Conservation (phyloP, 2,113 vertebrate species). For the Regulus satrapa region DNA sequence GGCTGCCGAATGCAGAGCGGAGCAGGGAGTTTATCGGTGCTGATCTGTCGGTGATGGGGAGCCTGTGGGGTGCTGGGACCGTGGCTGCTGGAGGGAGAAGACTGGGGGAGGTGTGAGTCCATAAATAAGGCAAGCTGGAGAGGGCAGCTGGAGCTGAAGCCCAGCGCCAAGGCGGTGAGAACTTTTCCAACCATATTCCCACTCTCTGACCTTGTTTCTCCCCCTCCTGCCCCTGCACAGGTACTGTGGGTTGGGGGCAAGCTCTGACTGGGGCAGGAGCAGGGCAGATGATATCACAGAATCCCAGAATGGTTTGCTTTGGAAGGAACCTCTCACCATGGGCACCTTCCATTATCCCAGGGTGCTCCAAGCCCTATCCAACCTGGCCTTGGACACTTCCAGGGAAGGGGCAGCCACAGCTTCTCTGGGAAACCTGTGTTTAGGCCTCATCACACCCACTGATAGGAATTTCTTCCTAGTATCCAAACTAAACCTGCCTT, state of each 20-base stretch:
- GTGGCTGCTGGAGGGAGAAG: background rate
- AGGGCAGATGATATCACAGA: background rate
- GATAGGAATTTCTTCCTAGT: background rate
- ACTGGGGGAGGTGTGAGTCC: background rate
- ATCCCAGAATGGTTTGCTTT: background rate
- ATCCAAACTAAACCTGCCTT: background rate
- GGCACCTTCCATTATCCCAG: background rate
- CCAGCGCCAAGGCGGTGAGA: background rate
- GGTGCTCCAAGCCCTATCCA: rapidly evolving
- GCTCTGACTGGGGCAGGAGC: background rate
- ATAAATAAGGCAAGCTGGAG: background rate
- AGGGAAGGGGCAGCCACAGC: background rate
- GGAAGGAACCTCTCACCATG: background rate
- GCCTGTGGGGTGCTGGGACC: background rate
- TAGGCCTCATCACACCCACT: background rate
- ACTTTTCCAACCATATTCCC: background rate
- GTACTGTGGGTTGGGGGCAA: background rate
- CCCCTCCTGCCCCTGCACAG: background rate
- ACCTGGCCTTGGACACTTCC: background rate
- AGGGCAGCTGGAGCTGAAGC: background rate
- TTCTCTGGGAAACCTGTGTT: background rate
- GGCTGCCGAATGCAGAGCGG: background rate
- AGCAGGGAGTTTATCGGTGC: background rate
- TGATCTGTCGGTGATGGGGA: background rate
- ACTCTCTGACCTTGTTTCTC: background rate